Evolutionary conservation across 1,140 invertebrate species (phyloP).

Genomic region (Drosophila triauraria): DNA sequence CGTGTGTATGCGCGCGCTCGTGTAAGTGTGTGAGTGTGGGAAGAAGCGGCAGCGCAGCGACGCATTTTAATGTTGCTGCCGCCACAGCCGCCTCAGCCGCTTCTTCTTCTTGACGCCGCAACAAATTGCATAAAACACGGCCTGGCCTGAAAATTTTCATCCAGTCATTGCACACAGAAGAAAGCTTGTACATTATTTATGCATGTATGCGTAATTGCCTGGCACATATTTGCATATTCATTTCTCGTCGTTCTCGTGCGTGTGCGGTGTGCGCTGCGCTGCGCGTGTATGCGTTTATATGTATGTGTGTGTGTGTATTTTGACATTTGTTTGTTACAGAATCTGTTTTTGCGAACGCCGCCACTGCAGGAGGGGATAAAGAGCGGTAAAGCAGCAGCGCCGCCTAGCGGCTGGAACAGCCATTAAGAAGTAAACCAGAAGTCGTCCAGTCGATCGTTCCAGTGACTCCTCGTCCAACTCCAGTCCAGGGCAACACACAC

Average conservation of each 20-base stretch:
- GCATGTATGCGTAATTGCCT: slow-evolving; percentile 29
- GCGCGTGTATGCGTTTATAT: too few species aligned
- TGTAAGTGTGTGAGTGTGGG: neutral
- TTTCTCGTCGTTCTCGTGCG: neutral
- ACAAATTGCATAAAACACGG: slow-evolving; percentile 37
- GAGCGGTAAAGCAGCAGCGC: slow-evolving; percentile 1
- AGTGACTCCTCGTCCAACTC: neutral
- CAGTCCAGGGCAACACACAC: neutral
- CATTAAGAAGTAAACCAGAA: neutral
- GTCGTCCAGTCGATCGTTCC: slow-evolving; percentile 1
- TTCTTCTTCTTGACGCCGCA: slow-evolving; percentile 23
- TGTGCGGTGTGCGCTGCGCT: neutral
- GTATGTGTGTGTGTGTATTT: neutral
- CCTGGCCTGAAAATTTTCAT: slow-evolving; percentile 22
- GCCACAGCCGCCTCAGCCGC: neutral
- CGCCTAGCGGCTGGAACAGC: slow-evolving; percentile 9
- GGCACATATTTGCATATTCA: slow-evolving; percentile 21
- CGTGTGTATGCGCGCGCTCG: slow-evolving; percentile 7
- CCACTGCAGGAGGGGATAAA: neutral
- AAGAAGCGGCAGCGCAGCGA: slow-evolving; percentile 25
- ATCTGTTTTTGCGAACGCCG: slow-evolving; percentile 18
- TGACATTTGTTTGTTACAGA: slow-evolving; percentile 18
- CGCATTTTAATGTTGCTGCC: slow-evolving; percentile 35
- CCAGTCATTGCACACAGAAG: slow-evolving; percentile 31
- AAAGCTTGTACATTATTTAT: slow-evolving; percentile 14